Base-by-base conservation (phyloP, 2,797 vertebrate genomes). In the Percopsis omiscomaycus region DNA sequence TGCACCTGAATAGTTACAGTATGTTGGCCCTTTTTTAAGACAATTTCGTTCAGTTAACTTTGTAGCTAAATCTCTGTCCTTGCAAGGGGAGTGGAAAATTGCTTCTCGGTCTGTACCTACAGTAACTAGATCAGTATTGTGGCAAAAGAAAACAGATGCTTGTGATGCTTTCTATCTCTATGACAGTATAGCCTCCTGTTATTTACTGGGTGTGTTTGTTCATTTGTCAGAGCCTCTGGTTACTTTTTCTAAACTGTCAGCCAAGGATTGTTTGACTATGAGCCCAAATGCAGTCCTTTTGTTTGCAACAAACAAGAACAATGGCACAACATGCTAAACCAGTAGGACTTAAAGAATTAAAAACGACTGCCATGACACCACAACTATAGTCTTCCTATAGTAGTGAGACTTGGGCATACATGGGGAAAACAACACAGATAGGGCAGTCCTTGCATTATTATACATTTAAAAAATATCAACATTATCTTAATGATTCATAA, bases 1-100 rank as follows among this genome's bases (percentile, higher is more conserved):
- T 76, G 70, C 86, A 88, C 85, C 84, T 84, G 74, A 77, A 87
- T 86, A 89, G 32, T 89, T 88, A 42, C 37, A 42, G 8, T 9
- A 69, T 65, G 71, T 72, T 73, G 71, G 75, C 68, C 60, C 50
- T 78, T 73, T 77, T 73, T 5, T 4, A 30, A 28, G 5, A 59
- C 68, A 79, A 50, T 78, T 75, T 77, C 67, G 74, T 73, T 81
- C 11, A 37, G 3, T 69, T 53, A 1, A 47, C 51, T 66, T 62
- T 77, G 59, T 66, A 46, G 49, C 55, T 16, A 49, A 37, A 58
- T 32, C 48, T 71, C 9, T 60, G 29, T 66, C 46, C 46, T 55
- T 46, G 11, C 5, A 67, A 45, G 8, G 14, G 8, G 62, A 65
- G 55, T 15, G 14, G 65, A 71, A 47, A 32, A 42, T 32, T 0